Conservation (phyloP, 2,113 vertebrate species). For the Passer montanus region DNA sequence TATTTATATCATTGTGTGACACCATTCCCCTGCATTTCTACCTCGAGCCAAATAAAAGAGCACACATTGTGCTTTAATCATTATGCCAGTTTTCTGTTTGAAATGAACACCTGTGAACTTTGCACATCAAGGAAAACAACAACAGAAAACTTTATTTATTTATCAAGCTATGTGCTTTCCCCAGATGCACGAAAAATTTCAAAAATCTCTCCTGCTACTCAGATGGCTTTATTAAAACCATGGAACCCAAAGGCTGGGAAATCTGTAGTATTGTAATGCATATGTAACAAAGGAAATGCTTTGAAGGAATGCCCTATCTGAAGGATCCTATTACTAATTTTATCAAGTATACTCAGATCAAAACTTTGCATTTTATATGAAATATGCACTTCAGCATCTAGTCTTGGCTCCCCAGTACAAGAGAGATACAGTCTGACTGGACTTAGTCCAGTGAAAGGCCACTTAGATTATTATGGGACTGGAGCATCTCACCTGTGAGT, state of each 20-base stretch:
- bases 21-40: neutral
- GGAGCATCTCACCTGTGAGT: neutral
- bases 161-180: neutral
- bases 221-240: neutral
- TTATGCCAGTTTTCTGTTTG: neutral
- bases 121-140: neutral
- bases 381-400: neutral
- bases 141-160: neutral
- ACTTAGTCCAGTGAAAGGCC: neutral
- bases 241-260: neutral
- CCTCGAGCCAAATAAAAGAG: neutral
- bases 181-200: neutral
- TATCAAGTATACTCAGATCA: neutral
- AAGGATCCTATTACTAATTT: neutral
- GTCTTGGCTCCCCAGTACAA: neutral
- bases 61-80: neutral
- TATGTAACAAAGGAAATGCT: neutral
- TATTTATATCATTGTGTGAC: neutral
- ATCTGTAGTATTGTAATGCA: neutral
- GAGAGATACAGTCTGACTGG: neutral
- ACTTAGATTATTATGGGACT: neutral
- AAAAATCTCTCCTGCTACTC: neutral
- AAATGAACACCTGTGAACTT: neutral
- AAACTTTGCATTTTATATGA: constrained; percentile 5
- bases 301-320: neutral